These are phyloP conservation scores for Nycticorax nycticorax DNA, from an alignment of 2,113 vertebrate species.

Conservation along the genomic window DNA sequence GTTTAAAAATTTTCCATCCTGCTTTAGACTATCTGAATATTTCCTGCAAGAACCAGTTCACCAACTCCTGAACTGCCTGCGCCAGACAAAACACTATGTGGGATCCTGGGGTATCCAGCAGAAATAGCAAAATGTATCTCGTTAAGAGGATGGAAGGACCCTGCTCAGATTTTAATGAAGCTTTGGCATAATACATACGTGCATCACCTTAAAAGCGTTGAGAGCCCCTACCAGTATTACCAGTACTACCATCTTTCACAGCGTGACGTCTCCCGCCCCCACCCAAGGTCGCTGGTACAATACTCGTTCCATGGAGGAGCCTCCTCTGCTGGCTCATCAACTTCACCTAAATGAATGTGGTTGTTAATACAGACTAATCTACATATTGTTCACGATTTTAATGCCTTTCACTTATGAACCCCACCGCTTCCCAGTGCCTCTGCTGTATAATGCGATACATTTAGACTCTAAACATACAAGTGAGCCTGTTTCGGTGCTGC, in stretches of 20 bases:
- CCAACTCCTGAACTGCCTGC: neutral
- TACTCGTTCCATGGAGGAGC: neutral
- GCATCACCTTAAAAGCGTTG: neutral
- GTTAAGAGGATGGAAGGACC: rapidly evolving
- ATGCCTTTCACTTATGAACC: neutral
- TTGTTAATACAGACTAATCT: constrained; percentile 17
- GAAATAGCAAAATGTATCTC: rapidly evolving
- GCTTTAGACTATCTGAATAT: neutral
- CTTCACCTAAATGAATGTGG: neutral
- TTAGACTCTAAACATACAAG: neutral
- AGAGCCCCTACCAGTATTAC: neutral
- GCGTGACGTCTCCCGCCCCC: neutral
- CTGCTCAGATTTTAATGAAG: neutral
- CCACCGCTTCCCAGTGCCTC: rapidly evolving
- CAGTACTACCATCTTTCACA: neutral
- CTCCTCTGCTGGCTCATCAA: constrained; percentile 28
- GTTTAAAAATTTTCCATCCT: neutral
- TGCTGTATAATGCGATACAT: rapidly evolving
- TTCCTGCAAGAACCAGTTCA: neutral
- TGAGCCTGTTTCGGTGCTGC: neutral
- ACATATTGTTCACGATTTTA: neutral
- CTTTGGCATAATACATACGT: rapidly evolving
- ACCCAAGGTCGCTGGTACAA: neutral
- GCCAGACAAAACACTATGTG: neutral
- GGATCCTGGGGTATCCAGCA: neutral